A percentile compares a stretch with the other conserved stretches of the same genome.
phyloP scores from a whole-genome alignment of 1,140 invertebrate species.

The Papilio glaucus region DNA sequence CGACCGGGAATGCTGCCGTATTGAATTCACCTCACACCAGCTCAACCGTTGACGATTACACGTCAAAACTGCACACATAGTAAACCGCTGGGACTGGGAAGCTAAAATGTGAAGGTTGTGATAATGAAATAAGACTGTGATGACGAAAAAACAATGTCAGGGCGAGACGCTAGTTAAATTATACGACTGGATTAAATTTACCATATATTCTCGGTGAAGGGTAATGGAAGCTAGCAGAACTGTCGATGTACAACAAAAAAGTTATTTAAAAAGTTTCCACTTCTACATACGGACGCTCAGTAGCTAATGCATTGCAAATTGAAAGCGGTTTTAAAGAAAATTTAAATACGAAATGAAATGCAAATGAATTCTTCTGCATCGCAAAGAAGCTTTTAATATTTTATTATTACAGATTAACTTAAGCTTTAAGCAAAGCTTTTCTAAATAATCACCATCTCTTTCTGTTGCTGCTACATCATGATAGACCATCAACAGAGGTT shows the following conservation, averaged over 20 bases:
- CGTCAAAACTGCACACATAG: background rate
- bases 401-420: slow-evolving; percentile 16
- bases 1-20: background rate
- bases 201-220: background rate
- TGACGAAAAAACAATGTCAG: too few species aligned
- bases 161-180: too few species aligned
- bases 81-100: too few species aligned
- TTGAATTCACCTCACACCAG: slow-evolving; percentile 7
- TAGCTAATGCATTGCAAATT: slow-evolving; percentile 23
- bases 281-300: background rate
- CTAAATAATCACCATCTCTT: background rate
- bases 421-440: background rate
- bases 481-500: too few species aligned
- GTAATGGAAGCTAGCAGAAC: background rate
- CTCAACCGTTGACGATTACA: background rate
- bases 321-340: slow-evolving; percentile 19
- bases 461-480: background rate
- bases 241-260: background rate
- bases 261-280: slow-evolving; percentile 3
- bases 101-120: too few species aligned
- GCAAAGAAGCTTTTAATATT: slow-evolving; percentile 12
- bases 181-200: too few species aligned
- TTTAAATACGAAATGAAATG: slow-evolving; percentile 22
- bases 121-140: too few species aligned
- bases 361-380: slow-evolving; percentile 13